phyloP scores from a whole-genome alignment of 2,113 vertebrate species.

The Caranx ignobilis region DNA sequence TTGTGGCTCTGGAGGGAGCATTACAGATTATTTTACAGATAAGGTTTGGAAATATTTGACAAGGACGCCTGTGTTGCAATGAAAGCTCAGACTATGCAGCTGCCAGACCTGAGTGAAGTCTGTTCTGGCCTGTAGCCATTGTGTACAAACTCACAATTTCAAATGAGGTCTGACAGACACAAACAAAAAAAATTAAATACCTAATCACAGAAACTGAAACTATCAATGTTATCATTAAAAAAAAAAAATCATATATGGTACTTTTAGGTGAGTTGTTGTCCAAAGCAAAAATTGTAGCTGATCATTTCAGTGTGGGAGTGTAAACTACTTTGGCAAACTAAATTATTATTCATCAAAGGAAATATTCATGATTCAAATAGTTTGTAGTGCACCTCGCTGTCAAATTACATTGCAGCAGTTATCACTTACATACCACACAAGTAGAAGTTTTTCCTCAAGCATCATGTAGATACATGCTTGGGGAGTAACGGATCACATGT shows the following conservation, averaged over 20 bases:
- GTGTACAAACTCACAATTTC: not conserved
- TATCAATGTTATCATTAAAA: not conserved
- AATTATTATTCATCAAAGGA: not conserved
- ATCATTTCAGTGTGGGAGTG: not conserved
- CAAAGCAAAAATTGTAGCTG: not conserved
- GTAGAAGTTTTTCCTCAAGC: not conserved
- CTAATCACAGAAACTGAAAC: not conserved
- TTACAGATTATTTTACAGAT: not conserved
- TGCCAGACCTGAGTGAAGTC: not conserved
- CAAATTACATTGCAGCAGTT: slow-evolving; percentile 1
- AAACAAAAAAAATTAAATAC: not conserved
- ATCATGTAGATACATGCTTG: no score
- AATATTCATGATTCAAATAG: slow-evolving; percentile 5
- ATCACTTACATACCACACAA: not conserved
- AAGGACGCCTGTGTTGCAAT: no score
- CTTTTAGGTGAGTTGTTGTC: not conserved
- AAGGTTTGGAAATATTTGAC: no score
- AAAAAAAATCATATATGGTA: not conserved
- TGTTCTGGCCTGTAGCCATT: not conserved
- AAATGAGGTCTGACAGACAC: no score
- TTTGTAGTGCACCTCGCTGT: no score
- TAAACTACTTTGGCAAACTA: not conserved
- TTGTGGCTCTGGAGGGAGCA: no score
- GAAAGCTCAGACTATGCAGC: no score
- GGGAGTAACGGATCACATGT: no score